Percentiles rank a stretch among this genome's conserved stretches.
Evolutionary conservation across 2,888 invertebrate species (phyloP).

Genomic region (Geophilus truncorum): DNA sequence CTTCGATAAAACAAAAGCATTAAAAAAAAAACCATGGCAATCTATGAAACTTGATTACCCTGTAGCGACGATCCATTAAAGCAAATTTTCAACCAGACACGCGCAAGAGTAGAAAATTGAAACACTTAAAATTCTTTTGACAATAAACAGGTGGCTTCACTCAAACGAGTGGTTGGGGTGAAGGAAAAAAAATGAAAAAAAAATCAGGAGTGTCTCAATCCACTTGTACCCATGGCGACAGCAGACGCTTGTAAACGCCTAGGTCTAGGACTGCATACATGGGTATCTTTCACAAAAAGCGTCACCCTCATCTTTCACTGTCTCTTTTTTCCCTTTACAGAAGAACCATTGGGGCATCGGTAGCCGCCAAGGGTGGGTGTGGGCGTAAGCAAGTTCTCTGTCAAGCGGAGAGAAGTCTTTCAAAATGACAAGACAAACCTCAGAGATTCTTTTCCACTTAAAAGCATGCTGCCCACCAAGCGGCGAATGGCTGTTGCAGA

Average conservation of each 20-base stretch:
- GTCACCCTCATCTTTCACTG: neutral
- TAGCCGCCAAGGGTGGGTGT: neutral
- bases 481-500: neutral
- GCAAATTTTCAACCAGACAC: neutral
- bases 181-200: neutral
- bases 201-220: neutral
- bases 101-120: neutral
- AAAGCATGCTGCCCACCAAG: neutral
- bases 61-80: neutral
- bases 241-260: neutral
- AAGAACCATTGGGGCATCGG: neutral
- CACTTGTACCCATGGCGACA: neutral
- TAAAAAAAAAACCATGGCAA: neutral
- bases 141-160: neutral
- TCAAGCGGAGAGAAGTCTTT: neutral
- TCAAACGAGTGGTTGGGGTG: neutral
- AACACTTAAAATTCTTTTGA: neutral
- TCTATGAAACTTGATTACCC: neutral
- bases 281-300: neutral
- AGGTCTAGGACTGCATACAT: neutral
- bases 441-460: neutral
- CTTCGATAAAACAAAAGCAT: neutral
- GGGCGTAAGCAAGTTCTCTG: neutral
- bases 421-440: conserved; percentile 12
- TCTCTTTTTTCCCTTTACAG: neutral